phyloP scores from a whole-genome alignment of 2,113 vertebrate species.

The Caretta caretta region DNA sequence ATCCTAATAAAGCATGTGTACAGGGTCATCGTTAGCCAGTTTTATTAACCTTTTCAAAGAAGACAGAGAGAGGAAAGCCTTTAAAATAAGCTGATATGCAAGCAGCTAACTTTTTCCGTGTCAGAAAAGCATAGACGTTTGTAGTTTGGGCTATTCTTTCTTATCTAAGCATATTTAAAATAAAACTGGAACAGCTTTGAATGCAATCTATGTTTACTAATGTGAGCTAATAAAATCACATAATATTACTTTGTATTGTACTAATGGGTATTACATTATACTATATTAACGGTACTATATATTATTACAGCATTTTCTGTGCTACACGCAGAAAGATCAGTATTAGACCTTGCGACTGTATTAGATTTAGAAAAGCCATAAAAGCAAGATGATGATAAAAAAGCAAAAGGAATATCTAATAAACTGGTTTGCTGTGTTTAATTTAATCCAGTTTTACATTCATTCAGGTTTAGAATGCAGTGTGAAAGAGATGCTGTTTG shows the following conservation, averaged over 20 bases:
- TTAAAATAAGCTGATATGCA: conserved; percentile 78
- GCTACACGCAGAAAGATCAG: conserved; percentile 40
- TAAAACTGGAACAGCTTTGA: conserved; percentile 78
- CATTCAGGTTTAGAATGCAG: neutral
- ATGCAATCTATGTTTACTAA: conserved; percentile 83
- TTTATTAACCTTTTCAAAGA: conserved; percentile 73
- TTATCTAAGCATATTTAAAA: conserved; percentile 72
- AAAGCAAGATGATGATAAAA: neutral
- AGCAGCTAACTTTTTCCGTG: conserved; percentile 74
- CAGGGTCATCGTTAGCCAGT: conserved; percentile 68
- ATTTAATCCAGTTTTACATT: neutral
- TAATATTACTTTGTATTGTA: conserved; percentile 76
- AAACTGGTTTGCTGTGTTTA: conserved; percentile 21
- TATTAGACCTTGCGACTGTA: conserved; percentile 1
- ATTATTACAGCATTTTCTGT: conserved; percentile 56
- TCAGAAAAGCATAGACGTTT: conserved; percentile 68
- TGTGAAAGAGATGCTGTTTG: neutral
- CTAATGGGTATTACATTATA: conserved; percentile 75
- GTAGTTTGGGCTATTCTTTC: conserved; percentile 69
- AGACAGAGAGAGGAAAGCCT: conserved; percentile 68
- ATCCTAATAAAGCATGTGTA: conserved; percentile 66
- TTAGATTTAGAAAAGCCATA: neutral
- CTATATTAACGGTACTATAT: conserved; percentile 69
- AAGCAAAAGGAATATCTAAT: neutral
- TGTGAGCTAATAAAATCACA: conserved; percentile 75